Percentiles rank a stretch among this genome's conserved stretches.
Evolutionary conservation across 1,140 invertebrate genomes (phyloP).

Genomic region (Teleopsis dalmanni): DNA sequence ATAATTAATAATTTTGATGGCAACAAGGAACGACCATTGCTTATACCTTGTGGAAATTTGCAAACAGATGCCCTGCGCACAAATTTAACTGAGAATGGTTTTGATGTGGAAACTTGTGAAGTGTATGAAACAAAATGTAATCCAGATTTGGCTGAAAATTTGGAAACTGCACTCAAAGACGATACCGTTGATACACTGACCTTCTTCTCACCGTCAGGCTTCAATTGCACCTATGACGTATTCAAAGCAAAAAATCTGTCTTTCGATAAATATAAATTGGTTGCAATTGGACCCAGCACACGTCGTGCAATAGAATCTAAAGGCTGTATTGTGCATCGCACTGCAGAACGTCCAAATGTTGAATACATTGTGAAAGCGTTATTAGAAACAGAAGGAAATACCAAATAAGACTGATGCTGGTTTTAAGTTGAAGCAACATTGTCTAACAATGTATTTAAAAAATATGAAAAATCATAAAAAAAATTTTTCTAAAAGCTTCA

Average conservation of each 20-base stretch:
- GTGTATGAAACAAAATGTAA: conserved; percentile 49
- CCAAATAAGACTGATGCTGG: no score
- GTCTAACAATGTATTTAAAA: no score
- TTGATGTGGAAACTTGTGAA: conserved; percentile 46
- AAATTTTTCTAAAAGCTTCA: no score
- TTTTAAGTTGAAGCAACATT: no score
- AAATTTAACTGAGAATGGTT: conserved; percentile 39
- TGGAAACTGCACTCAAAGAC: conserved; percentile 44
- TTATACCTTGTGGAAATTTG: conserved; percentile 50
- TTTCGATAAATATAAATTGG: conserved; percentile 33
- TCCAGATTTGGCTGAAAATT: conserved; percentile 44
- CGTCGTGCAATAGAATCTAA: conserved; percentile 29
- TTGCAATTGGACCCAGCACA: conserved; percentile 42
- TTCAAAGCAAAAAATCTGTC: conserved; percentile 23
- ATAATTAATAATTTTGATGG: conserved; percentile 46
- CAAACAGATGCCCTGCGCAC: conserved; percentile 47
- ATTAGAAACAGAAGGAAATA: no score
- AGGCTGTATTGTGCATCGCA: conserved; percentile 31
- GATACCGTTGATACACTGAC: conserved; percentile 46
- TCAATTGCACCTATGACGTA: conserved; percentile 33
- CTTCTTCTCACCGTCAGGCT: conserved; percentile 51
- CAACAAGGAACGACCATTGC: conserved; percentile 36
- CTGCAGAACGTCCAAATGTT: conserved; percentile 40
- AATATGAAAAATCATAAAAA: no score
- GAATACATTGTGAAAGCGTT: conserved; percentile 41